Conservation (phyloP, 2,797 vertebrate genomes). For the Fistularia commersonii region DNA sequence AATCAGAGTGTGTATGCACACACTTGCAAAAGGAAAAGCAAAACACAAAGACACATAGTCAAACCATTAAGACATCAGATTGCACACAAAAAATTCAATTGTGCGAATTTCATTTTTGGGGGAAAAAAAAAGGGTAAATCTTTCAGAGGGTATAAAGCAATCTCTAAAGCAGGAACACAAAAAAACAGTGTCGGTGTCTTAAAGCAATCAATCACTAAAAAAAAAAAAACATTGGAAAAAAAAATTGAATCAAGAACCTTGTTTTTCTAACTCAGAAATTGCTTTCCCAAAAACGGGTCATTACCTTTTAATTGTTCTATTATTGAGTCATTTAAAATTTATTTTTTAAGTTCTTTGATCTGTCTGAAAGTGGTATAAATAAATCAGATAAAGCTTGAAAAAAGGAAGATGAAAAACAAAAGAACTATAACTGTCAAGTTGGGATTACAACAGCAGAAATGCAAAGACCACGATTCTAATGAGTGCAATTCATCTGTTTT, state of each 20-base stretch:
- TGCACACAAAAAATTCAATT: neutral
- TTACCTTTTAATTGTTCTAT: too few relatives aligned
- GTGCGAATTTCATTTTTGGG: neutral
- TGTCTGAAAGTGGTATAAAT: neutral
- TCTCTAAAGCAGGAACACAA: too few relatives aligned
- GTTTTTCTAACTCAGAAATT: too few relatives aligned
- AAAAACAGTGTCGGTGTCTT: too few relatives aligned
- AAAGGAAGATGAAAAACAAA: conserved; percentile 8
- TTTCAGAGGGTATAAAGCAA: too few relatives aligned
- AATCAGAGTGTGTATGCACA: conserved; percentile 11
- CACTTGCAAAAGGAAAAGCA: conserved; percentile 3
- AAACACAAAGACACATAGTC: conserved; percentile 2
- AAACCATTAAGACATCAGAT: conserved; percentile 21
- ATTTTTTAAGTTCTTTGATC: too few relatives aligned
- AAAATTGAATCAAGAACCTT: too few relatives aligned
- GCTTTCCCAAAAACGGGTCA: too few relatives aligned
- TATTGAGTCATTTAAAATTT: too few relatives aligned
- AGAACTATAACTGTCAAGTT: conserved; percentile 22
- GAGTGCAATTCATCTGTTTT: conserved; percentile 29
- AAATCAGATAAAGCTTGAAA: neutral
- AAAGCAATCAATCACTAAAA: too few relatives aligned
- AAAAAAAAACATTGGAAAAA: too few relatives aligned
- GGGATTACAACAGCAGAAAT: conserved; percentile 17
- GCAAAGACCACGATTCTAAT: conserved; percentile 21
- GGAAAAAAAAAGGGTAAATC: conserved; percentile 1